Evolutionary conservation across 2,797 vertebrate genomes (phyloP), one percentile per base, ranked within the genome.

Genomic region (Malurus leucopterus): DNA sequence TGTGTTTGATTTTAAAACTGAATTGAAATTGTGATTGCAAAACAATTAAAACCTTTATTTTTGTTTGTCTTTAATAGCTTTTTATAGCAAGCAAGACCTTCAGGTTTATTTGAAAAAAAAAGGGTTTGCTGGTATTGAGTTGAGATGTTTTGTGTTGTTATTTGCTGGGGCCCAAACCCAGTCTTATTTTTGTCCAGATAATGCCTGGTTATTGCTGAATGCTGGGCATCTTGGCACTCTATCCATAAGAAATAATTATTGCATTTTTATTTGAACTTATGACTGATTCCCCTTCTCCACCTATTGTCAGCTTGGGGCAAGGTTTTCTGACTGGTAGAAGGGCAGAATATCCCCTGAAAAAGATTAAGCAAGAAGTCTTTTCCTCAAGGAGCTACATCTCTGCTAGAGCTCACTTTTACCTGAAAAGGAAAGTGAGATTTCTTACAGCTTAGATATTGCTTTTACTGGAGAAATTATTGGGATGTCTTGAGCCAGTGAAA

Each of bases 201-300:
- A 6, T 59, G 36, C 27, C 11, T 34, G 50, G 41, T 41, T 53
- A 26, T 7, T 81, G 44, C 58, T 76, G 50, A 51, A 53, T 62
- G 4, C 19, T 44, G 75, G 41, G 13, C 3, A 41, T 15, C n/a
- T 69, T 15, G 4, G 65, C 29, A 76, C 10, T 1, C 5, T 46
- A 8, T 50, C 30, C 3, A 13, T 58, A 24, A 76, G 26, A 73
- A 73, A 26, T 9, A 1, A 80, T 46, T 77, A 5, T n/a, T 71
- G 24, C 16, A n/a, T 40, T 69, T 80, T 67, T 65, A 44, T 72
- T 71, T 77, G 38, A 41, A 22, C 23, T 81, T 73, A 43, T 5
- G 69, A 17, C 11, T 0, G 0, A 22, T 75, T 71, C 5, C 13
- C 3, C 4, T 21, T 51, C 21, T 46, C 13, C 17, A n/a, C 12